Conservation (phyloP, 2,113 vertebrate genomes). For the Nettapus auritus region DNA sequence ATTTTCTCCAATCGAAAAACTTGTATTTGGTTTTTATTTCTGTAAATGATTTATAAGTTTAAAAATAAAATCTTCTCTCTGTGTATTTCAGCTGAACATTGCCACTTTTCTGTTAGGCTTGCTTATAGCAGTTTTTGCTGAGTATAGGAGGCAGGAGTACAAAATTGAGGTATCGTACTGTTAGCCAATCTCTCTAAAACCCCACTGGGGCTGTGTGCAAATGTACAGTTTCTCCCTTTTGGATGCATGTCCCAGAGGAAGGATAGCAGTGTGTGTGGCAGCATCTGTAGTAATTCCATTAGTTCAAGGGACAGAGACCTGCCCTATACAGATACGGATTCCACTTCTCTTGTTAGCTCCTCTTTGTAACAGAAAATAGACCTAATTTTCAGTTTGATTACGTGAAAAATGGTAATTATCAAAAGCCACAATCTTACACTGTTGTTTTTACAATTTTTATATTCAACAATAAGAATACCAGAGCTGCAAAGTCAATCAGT, state of each 20-base stretch:
- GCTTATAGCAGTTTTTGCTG: neutral
- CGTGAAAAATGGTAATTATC: neutral
- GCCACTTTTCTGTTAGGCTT: neutral
- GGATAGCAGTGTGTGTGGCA: neutral
- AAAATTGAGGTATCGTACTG: rapidly evolving
- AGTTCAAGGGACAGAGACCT: neutral
- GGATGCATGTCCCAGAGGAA: neutral
- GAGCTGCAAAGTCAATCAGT: neutral
- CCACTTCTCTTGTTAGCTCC: neutral
- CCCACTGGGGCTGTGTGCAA: neutral
- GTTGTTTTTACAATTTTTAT: neutral
- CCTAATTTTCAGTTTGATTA: neutral
- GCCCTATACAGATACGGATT: neutral
- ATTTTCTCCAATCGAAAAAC: neutral
- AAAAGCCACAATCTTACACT: neutral
- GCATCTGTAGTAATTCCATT: neutral
- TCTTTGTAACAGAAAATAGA: neutral
- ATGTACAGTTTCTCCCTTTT: neutral
- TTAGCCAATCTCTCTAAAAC: neutral
- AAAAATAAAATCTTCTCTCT: neutral
- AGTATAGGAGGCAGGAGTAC: neutral
- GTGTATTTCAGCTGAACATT: neutral
- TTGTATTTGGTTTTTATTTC: neutral
- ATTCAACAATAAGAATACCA: neutral
- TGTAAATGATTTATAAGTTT: neutral